These are phyloP conservation scores for Tetraneura akinire DNA, from an alignment of 1,140 invertebrate species.

Conservation along the genomic window DNA sequence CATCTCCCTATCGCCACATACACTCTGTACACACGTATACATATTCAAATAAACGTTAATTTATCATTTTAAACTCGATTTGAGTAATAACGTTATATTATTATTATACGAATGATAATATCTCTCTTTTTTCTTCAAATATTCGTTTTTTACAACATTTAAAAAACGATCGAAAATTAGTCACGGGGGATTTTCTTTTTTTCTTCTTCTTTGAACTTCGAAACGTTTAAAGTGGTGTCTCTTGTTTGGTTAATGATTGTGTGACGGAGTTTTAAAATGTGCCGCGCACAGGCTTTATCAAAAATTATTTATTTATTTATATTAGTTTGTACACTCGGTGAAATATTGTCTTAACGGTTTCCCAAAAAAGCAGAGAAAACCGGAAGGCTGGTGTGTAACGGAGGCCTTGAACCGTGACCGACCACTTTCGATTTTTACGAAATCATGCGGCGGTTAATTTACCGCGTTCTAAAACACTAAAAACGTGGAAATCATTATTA, in stretches of 20 bases:
- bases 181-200: background rate
- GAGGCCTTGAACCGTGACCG: constrained; percentile 33
- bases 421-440: constrained; percentile 48
- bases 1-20: no score
- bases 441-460: background rate
- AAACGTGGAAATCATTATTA: constrained; percentile 24
- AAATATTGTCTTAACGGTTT: constrained; percentile 33
- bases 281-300: background rate
- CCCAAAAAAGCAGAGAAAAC: constrained; percentile 39
- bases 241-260: background rate
- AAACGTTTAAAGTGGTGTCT: background rate
- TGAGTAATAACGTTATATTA: background rate
- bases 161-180: background rate
- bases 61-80: background rate
- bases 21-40: no score
- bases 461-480: background rate
- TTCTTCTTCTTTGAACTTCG: background rate
- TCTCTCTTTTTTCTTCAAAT: background rate
- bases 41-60: background rate
- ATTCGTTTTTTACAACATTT: background rate
- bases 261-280: background rate
- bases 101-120: background rate
- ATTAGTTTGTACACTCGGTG: background rate
- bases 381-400: constrained; percentile 21
- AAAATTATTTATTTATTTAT: constrained; percentile 4